These are phyloP conservation scores for Nebria salina DNA, from an alignment of 2,888 invertebrate genomes.

Conservation along the genomic window DNA sequence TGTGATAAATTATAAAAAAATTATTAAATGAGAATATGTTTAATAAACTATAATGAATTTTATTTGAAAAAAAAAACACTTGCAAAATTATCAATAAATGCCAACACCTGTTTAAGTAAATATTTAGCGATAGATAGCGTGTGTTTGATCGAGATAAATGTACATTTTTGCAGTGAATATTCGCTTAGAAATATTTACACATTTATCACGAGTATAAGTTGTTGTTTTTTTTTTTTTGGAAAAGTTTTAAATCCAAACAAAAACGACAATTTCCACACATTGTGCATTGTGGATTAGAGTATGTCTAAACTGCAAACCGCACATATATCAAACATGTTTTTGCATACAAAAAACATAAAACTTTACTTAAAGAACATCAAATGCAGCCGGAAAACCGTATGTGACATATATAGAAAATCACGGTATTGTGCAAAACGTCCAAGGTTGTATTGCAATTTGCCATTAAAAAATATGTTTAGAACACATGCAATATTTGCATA, in stretches of 20 bases:
- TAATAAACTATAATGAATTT: too few species aligned
- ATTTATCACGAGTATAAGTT: neutral
- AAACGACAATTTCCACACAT: neutral
- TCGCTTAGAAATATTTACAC: neutral
- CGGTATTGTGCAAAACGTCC: conserved; percentile 6
- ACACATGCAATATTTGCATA: conserved; percentile 14
- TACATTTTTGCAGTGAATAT: neutral
- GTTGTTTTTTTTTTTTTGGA: neutral
- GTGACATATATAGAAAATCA: neutral
- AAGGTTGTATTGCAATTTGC: conserved; percentile 19
- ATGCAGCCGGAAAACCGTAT: conserved; percentile 8
- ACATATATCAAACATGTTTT: conserved; percentile 7
- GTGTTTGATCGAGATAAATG: conserved; percentile 12
- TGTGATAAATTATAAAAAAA: too few species aligned
- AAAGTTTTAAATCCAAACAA: neutral
- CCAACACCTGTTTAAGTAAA: neutral
- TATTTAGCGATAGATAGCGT: conserved; percentile 3
- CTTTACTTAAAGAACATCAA: conserved; percentile 12
- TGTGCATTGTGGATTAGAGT: neutral
- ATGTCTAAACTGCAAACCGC: neutral
- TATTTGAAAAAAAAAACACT: too few species aligned
- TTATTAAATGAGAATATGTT: too few species aligned
- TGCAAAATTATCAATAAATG: neutral
- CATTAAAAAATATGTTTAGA: neutral
- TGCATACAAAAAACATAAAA: conserved; percentile 9